phyloP scores from a whole-genome alignment of 37 sponge, comb jelly and placozoan species.

The Ianthella basta region DNA sequence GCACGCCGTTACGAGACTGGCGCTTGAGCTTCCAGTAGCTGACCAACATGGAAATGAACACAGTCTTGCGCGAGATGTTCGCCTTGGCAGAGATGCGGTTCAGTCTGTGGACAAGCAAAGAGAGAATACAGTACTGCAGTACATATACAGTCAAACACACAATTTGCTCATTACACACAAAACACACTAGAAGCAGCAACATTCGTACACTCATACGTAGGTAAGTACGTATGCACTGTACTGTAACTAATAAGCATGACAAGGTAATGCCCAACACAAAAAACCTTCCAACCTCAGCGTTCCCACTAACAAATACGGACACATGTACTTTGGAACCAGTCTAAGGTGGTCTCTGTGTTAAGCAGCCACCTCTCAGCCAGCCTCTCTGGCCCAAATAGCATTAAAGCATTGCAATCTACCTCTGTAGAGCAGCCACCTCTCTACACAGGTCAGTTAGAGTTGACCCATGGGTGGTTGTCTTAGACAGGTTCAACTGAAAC shows the following conservation, averaged over 20 bases:
- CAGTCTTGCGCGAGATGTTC: constrained; percentile 76
- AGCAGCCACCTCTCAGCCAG: too few relatives aligned
- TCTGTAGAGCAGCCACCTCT: too few relatives aligned
- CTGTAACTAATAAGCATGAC: not conserved
- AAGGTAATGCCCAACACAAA: not conserved
- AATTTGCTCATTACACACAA: not conserved
- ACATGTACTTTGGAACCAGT: too few relatives aligned
- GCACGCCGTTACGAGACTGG: constrained; percentile 98
- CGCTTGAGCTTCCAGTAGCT: constrained; percentile 98
- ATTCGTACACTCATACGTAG: constrained; percentile 2
- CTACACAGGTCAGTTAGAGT: too few relatives aligned
- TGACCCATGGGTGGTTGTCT: too few relatives aligned
- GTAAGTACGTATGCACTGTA: not conserved
- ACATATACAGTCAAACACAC: not conserved
- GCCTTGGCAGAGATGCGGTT: constrained; percentile 76
- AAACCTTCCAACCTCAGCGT: too few relatives aligned
- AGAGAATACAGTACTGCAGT: too few relatives aligned
- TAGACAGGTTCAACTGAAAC: too few relatives aligned
- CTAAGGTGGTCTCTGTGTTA: too few relatives aligned
- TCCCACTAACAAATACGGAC: too few relatives aligned
- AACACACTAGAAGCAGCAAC: not conserved
- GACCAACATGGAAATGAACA: constrained; percentile 90
- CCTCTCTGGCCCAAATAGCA: too few relatives aligned
- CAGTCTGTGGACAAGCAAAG: constrained; percentile 42
- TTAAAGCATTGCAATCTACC: too few relatives aligned